A percentile compares a stretch with the other conserved stretches of the same genome.
Conservation (phyloP, 2,888 invertebrate species). For the Patella depressa region DNA sequence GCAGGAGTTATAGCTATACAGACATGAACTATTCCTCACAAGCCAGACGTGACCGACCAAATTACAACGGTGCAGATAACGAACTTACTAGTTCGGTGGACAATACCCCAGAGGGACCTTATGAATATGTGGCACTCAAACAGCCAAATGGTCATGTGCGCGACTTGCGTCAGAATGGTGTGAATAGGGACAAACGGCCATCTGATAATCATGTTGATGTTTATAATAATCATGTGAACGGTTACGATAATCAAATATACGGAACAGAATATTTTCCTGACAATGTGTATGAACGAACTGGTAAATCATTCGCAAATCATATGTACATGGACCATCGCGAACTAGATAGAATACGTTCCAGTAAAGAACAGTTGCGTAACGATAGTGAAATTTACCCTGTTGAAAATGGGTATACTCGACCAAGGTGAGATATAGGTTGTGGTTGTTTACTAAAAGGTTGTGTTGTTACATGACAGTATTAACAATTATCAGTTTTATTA, state of each 20-base stretch:
- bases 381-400: slow-evolving; percentile 14
- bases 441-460: background rate
- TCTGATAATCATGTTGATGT: slow-evolving; percentile 18
- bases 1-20: slow-evolving; percentile 40
- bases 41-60: background rate
- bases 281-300: slow-evolving; percentile 3
- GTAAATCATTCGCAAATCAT: slow-evolving; percentile 58
- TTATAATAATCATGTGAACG: slow-evolving; percentile 1
- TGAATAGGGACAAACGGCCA: slow-evolving; percentile 16
- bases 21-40: slow-evolving; percentile 22
- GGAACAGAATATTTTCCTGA: background rate
- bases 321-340: slow-evolving; percentile 66
- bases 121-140: slow-evolving; percentile 51
- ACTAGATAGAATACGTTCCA: slow-evolving; percentile 42
- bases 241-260: slow-evolving; percentile 12
- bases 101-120: slow-evolving; percentile 47
- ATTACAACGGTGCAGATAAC: slow-evolving; percentile 22
- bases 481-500: no score
- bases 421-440: slow-evolving; percentile 33
- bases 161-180: slow-evolving; percentile 17
- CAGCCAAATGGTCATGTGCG: background rate
- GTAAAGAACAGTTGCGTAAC: slow-evolving; percentile 4
- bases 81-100: slow-evolving; percentile 20
- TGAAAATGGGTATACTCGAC: slow-evolving; percentile 32
- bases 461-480: no score